A percentile compares a stretch with the other conserved stretches of the same genome.
Conservation (phyloP, 2,113 vertebrate species). For the Ancistrus triradiatus region DNA sequence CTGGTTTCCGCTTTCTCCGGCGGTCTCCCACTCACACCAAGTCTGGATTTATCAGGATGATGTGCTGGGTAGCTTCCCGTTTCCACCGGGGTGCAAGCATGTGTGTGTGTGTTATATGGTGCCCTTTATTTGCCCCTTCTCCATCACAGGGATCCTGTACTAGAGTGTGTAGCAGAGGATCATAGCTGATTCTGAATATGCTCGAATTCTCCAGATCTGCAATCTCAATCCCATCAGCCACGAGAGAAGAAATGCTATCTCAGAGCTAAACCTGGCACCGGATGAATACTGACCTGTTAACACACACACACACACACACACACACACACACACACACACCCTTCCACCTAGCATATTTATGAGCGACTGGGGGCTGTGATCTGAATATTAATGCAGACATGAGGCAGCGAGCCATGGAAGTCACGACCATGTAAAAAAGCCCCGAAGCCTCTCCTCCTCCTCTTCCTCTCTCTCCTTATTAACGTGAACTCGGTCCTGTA, state of each 20-base stretch:
- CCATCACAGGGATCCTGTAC: background rate
- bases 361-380: constrained; percentile 15
- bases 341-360: constrained; percentile 22
- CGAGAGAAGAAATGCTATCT: constrained; percentile 3
- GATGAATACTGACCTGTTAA: too few relatives aligned
- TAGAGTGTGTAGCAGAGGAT: background rate
- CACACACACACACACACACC: too few relatives aligned
- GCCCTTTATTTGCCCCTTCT: constrained; percentile 14
- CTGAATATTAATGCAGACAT: constrained; percentile 23
- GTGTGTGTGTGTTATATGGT: background rate
- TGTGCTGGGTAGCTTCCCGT: constrained; percentile 10
- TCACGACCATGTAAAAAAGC: constrained; percentile 2
- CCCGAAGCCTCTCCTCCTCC: too few relatives aligned
- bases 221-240: background rate
- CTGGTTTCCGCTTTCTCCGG: constrained; percentile 20
- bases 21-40: constrained; percentile 10
- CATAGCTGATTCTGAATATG: background rate
- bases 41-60: constrained; percentile 24
- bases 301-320: too few relatives aligned
- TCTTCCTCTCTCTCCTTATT: background rate
- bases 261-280: constrained; percentile 7
- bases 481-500: background rate
- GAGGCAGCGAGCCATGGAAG: constrained; percentile 2
- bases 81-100: constrained; percentile 12
- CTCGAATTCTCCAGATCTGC: constrained; percentile 10